A percentile compares a stretch with the other conserved stretches of the same genome.
Conservation (phyloP, 2,113 vertebrate species). For the Mesembrinibis cayennensis region DNA sequence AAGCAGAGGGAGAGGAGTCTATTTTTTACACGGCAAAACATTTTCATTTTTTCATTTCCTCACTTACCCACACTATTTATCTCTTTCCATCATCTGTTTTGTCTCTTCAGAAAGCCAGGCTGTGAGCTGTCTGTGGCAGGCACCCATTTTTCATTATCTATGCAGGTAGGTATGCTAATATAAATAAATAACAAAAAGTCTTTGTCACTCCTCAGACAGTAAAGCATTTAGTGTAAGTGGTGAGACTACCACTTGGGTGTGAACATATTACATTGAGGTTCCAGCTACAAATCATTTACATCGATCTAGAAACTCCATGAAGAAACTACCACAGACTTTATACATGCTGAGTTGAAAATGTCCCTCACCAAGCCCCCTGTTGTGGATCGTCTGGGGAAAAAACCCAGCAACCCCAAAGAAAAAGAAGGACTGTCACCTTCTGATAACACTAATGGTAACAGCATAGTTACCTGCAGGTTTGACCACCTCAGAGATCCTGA, state of each 20-base stretch:
- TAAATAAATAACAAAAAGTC: neutral
- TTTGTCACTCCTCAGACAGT: neutral
- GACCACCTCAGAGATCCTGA: neutral
- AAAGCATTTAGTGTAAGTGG: neutral
- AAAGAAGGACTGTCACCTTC: neutral
- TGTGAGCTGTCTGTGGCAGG: neutral
- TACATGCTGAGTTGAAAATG: neutral
- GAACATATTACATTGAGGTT: neutral
- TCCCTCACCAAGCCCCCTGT: neutral
- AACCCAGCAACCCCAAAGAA: neutral
- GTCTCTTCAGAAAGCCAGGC: neutral
- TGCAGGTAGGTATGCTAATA: neutral
- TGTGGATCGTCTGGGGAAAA: neutral
- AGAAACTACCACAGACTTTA: neutral
- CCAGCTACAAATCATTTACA: neutral
- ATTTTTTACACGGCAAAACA: neutral
- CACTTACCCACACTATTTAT: neutral
- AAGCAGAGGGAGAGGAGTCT: neutral
- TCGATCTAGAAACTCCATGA: neutral
- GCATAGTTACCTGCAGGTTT: neutral
- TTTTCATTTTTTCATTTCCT: constrained; percentile 8
- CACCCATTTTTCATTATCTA: neutral
- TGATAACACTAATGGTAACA: neutral
- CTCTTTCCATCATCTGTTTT: neutral
- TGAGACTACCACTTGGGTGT: neutral